phyloP scores from a whole-genome alignment of 2,113 vertebrate genomes.

The Callipepla squamata region DNA sequence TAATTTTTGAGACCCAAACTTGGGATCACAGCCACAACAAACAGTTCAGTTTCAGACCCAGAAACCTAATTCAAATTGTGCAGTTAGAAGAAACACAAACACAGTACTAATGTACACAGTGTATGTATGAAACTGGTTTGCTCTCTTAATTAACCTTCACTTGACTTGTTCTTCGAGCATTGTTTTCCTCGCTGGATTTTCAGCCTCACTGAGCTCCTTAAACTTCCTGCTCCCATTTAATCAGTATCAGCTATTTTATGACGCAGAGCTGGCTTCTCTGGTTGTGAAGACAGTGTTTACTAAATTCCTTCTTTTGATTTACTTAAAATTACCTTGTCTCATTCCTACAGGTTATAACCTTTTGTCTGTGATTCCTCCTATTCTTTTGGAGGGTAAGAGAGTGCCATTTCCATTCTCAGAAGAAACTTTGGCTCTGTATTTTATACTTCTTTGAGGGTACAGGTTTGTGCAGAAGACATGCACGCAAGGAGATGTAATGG shows the following conservation, averaged over 20 bases:
- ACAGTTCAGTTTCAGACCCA: slow-evolving; percentile 5
- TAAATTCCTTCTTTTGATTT: not conserved
- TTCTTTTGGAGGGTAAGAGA: not conserved
- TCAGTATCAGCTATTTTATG: not conserved
- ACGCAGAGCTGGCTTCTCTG: not conserved
- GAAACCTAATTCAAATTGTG: not conserved
- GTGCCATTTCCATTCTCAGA: not conserved
- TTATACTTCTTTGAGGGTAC: not conserved
- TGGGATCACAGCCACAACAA: not conserved
- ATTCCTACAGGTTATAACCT: not conserved
- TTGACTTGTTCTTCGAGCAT: not conserved
- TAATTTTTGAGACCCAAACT: not conserved
- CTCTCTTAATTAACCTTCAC: slow-evolving; percentile 37
- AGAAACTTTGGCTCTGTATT: not conserved
- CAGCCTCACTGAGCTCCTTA: slow-evolving; percentile 20
- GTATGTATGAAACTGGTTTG: slow-evolving; percentile 19
- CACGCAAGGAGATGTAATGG: not conserved
- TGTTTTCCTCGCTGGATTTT: slow-evolving; percentile 33
- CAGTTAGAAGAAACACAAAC: slow-evolving; percentile 16
- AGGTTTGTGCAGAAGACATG: not conserved
- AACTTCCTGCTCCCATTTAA: slow-evolving; percentile 24
- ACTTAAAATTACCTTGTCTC: not conserved
- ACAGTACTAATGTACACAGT: not conserved
- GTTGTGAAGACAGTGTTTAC: not conserved
- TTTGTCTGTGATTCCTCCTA: not conserved